Percentiles rank a stretch among this genome's conserved stretches.
Conservation (phyloP, 1,140 invertebrate species). For the Colletes gigas region DNA sequence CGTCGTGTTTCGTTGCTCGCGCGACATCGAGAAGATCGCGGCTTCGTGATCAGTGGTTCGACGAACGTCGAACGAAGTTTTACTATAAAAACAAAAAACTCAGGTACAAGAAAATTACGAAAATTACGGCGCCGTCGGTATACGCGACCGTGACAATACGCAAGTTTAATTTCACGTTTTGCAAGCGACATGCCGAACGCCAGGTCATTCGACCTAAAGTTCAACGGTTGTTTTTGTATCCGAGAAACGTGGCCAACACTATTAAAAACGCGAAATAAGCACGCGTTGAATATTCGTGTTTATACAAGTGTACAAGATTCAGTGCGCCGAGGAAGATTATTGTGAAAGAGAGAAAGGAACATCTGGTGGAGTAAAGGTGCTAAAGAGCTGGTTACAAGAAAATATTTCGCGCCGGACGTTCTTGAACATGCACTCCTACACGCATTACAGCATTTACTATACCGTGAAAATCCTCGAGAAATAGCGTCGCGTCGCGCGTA, state of each 20-base stretch:
- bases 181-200: not conserved
- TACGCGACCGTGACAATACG: not conserved
- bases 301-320: slow-evolving; percentile 23
- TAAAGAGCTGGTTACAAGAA: slow-evolving; percentile 45
- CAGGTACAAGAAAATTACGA: too few relatives aligned
- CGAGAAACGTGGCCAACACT: not conserved
- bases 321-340: slow-evolving; percentile 42
- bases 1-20: too few relatives aligned
- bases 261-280: too few relatives aligned
- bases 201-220: not conserved
- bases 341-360: slow-evolving; percentile 71
- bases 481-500: slow-evolving; percentile 28
- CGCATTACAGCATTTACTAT: slow-evolving; percentile 65
- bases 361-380: slow-evolving; percentile 65
- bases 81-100: too few relatives aligned
- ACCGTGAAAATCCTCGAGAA: slow-evolving; percentile 65
- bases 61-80: too few relatives aligned
- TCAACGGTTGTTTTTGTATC: not conserved
- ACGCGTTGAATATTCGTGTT: not conserved
- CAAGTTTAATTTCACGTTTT: not conserved
- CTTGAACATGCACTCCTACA: slow-evolving; percentile 69
- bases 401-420: slow-evolving; percentile 37
- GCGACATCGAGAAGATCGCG: too few relatives aligned
- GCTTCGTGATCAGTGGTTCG: too few relatives aligned
- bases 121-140: too few relatives aligned